These are phyloP conservation scores for Amphibalanus amphitrite DNA, from an alignment of 1,140 invertebrate genomes.

Conservation along the genomic window DNA sequence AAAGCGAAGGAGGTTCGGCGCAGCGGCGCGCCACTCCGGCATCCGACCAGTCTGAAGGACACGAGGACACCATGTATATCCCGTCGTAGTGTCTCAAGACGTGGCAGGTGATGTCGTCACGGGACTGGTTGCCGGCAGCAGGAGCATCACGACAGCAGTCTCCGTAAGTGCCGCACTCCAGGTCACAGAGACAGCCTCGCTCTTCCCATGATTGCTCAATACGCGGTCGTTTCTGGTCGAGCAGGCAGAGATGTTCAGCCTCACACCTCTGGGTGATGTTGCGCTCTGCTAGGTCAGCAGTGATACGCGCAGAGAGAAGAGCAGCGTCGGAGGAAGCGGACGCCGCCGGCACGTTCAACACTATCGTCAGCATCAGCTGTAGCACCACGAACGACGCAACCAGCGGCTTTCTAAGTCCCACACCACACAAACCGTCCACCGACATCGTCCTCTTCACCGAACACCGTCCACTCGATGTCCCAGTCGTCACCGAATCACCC, in stretches of 20 bases:
- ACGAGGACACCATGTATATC: constrained; percentile 30
- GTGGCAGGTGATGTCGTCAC: constrained; percentile 25
- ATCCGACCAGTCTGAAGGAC: constrained; percentile 26
- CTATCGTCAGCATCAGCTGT: background rate
- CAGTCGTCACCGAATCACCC: too few species aligned
- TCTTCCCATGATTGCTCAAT: constrained; percentile 21
- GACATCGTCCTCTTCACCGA: background rate
- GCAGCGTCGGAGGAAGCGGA: too few species aligned
- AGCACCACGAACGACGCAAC: background rate
- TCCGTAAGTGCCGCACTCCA: constrained; percentile 29
- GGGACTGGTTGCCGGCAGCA: constrained; percentile 19
- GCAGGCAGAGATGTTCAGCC: background rate
- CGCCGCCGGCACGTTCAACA: background rate
- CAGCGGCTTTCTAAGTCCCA: background rate
- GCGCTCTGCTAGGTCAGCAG: background rate
- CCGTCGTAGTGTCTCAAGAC: constrained; percentile 27
- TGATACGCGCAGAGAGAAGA: background rate
- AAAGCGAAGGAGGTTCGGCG: constrained; percentile 15
- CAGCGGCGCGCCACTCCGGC: constrained; percentile 20
- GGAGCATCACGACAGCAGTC: constrained; percentile 34
- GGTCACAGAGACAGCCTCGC: constrained; percentile 34
- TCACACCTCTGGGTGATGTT: background rate
- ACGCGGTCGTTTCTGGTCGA: background rate
- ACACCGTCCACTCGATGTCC: too few species aligned
- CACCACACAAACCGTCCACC: too few species aligned